Base-by-base conservation (phyloP, 2,888 invertebrate genomes). In the Macrosiphum euphorbiae region DNA sequence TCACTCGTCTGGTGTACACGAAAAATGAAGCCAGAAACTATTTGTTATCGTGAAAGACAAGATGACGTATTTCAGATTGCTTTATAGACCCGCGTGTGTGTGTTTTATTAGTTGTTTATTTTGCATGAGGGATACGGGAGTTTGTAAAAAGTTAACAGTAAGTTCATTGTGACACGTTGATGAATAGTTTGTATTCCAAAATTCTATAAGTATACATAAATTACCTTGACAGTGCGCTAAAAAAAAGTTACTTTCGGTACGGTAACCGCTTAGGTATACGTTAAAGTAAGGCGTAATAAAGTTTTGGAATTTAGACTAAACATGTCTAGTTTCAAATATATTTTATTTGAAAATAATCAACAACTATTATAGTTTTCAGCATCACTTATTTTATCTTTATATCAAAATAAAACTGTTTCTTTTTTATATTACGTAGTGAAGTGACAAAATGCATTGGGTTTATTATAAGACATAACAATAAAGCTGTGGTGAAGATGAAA, bases 11-110 rank as follows among this genome's bases (percentile, higher is more conserved):
- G 78, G 20, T 8, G 20, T 35, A 20, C 8, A 8, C 78, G 78
- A 78, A 78, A 78, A 78, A 78, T 78, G 11, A 88, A 47, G 20
- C 4, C 41, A 26, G 47, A n/a, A 44, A 47, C 44, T 90, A 90
- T 67, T 90, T 90, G 61, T 90, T n/a, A 90, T 90, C 47, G 4
- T n/a, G 44, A 90, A 90, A 90, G 28, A 58, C 44, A 89, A 41
- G 13, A 89, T 41, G 47, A 61, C 90, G 47, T 61, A 47, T 47
- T 67, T n/a, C 90, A 90, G 58, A 61, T 67, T 47, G 41, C 47
- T 61, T 61, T 61, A 41, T 47, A 90, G 28, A 50, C 87, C 50
- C 20, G n/a, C 5, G 26, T 58, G 1, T 26, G 26, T 26, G 58
- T 58, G 58, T 58, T 58, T 58, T 58, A 58, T 58, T 58, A 58